Base-by-base conservation (phyloP, 2,888 invertebrate genomes). In the Dynastes tityus region DNA sequence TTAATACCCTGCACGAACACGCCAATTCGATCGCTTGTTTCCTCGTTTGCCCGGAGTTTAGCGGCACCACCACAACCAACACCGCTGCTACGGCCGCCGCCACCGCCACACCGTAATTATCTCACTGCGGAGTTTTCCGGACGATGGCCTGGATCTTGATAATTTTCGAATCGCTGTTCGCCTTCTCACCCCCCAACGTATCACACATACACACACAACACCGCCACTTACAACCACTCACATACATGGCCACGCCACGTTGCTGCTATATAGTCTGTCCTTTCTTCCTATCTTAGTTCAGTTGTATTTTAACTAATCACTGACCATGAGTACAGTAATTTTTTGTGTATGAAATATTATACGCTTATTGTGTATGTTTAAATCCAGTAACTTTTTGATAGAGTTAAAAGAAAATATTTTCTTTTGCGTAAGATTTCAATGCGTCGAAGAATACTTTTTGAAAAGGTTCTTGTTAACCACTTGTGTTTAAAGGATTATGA, bases 81-180 rank as follows among this genome's bases (percentile, higher is more conserved):
- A 53, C 53, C 53, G 16, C 53, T 6, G 16, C 40, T 37, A 13
- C 63, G 16, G n/a, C 22, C n/a, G 55, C 8, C 70, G 49, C 70
- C 29, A 11, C 70, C 51, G 63, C 74, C 45, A 16, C 45, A 55
- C 61, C 55, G 27, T 74, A 74, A 74, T 74, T 74, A 74, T 74
- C 73, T 61, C 73, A 27, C 73, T 74, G 73, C 78, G 79, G 81
- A 82, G 82, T 83, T 83, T 82, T 82, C 83, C 82, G 81, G 80
- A 80, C 83, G 81, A 83, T 82, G 80, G 80, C 79, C 79, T 78
- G 81, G 81, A 83, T 83, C 83, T 82, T 82, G 83, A 83, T 82
- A 83, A 82, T 83, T 82, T 81, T 81, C 81, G 78, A 75, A 74
- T 61, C 73, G 73, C 45, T 74, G 73, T 61, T 74, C 51, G 51